Conservation (phyloP, 2,888 invertebrate species). For the Athalia circularis region DNA sequence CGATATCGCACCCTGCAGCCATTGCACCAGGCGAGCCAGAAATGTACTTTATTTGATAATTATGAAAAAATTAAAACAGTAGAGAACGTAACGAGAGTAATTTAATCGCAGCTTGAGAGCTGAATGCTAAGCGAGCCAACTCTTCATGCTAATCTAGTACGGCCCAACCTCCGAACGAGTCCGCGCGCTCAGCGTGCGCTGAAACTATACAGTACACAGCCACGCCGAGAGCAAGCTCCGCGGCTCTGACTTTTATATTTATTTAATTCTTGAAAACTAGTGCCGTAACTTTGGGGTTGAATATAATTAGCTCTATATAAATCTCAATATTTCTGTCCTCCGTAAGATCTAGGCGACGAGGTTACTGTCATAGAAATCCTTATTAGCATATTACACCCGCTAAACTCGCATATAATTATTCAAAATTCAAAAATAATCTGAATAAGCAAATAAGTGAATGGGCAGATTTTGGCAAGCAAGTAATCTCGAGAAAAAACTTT, state of each 20-base stretch:
- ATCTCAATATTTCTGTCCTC: constrained; percentile 16
- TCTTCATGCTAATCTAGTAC: constrained; percentile 45
- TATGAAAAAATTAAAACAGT: constrained; percentile 31
- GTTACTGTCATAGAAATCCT: constrained; percentile 20
- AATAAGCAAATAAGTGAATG: constrained; percentile 13
- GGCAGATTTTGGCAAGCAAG: constrained; percentile 20
- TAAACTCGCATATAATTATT: constrained; percentile 25
- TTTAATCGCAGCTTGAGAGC: constrained; percentile 42
- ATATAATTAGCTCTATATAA: constrained; percentile 38
- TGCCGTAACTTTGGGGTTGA: constrained; percentile 23
- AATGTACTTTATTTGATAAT: constrained; percentile 35
- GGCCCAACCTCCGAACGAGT: constrained; percentile 1
- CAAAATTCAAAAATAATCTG: constrained; percentile 31
- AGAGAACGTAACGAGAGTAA: constrained; percentile 34
- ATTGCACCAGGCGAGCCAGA: neutral
- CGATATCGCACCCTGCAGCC: neutral
- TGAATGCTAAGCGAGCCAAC: constrained; percentile 41
- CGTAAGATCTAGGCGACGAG: constrained; percentile 17
- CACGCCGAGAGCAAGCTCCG: constrained; percentile 8
- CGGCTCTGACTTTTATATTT: constrained; percentile 21
- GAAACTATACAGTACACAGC: constrained; percentile 13
- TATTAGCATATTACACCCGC: constrained; percentile 19
- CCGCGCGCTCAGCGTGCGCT: neutral
- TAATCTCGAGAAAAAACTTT: constrained; percentile 28
- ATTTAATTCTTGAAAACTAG: constrained; percentile 42